Evolutionary conservation across 2,888 invertebrate genomes (phyloP).

Genomic region (Thumatha senex): DNA sequence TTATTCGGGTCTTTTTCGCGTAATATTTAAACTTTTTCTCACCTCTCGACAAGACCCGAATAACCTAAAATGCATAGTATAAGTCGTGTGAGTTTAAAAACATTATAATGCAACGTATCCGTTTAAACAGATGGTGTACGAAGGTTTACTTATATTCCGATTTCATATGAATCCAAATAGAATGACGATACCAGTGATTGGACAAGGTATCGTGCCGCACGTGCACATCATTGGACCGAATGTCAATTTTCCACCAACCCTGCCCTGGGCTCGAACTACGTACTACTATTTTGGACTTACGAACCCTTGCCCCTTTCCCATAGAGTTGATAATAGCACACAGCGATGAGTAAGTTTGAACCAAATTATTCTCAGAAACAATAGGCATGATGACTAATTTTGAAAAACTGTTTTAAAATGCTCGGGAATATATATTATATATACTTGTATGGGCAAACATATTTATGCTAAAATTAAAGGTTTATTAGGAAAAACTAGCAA

Average conservation of each 20-base stretch:
- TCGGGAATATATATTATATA: too few relatives aligned
- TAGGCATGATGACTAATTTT: too few relatives aligned
- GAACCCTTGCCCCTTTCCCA: constrained; percentile 85
- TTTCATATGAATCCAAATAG: constrained; percentile 80
- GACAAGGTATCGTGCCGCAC: constrained; percentile 79
- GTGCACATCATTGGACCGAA: constrained; percentile 76
- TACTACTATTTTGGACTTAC: constrained; percentile 83
- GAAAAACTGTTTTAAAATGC: too few relatives aligned
- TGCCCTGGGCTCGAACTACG: constrained; percentile 85
- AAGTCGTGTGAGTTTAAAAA: too few relatives aligned
- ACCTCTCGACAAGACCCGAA: too few relatives aligned
- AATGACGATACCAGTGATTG: constrained; percentile 73
- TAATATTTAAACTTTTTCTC: too few relatives aligned
- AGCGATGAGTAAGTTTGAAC: constrained; percentile 82
- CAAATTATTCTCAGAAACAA: not conserved
- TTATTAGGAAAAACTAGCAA: too few relatives aligned
- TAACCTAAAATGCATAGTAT: too few relatives aligned
- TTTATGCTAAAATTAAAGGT: too few relatives aligned
- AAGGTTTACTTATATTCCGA: constrained; percentile 66
- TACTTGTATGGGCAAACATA: too few relatives aligned
- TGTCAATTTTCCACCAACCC: constrained; percentile 84
- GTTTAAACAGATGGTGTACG: constrained; percentile 64
- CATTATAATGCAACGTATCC: not conserved
- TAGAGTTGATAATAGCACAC: constrained; percentile 88
- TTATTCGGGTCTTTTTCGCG: too few relatives aligned